phyloP scores from a whole-genome alignment of 1,140 invertebrate genomes.

The Solenopsis invicta region DNA sequence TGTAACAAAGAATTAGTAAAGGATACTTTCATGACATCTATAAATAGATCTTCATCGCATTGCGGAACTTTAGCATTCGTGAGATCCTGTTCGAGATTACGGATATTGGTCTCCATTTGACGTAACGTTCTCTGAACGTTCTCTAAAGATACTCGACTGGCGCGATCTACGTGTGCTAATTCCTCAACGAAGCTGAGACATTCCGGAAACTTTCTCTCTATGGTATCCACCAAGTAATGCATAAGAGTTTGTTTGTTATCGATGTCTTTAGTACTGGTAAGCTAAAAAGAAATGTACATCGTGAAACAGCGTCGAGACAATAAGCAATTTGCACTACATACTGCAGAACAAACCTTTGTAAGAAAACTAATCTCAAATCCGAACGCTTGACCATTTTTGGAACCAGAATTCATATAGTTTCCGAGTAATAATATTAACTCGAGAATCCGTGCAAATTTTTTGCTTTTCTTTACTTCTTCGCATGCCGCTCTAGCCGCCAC shows the following conservation, averaged over 20 bases:
- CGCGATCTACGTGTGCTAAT: conserved; percentile 94
- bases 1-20: conserved; percentile 77
- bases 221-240: conserved; percentile 96
- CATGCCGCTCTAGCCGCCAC: conserved; percentile 98
- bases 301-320: not conserved
- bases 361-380: conserved; percentile 99
- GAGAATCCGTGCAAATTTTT: conserved; percentile 96
- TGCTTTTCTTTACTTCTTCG: conserved; percentile 96
- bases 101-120: conserved; percentile 95
- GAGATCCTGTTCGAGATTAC: conserved; percentile 95
- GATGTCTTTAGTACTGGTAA: conserved; percentile 97
- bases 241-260: conserved; percentile 97
- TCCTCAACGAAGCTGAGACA: conserved; percentile 95
- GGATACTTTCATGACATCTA: conserved; percentile 94
- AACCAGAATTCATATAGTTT: conserved; percentile 98
- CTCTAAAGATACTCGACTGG: conserved; percentile 94
- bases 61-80: conserved; percentile 93
- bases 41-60: conserved; percentile 93
- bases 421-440: conserved; percentile 96
- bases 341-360: conserved; percentile 91
- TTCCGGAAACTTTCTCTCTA: conserved; percentile 96
- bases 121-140: conserved; percentile 94
- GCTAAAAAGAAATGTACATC: conserved; percentile 84
- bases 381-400: conserved; percentile 96
- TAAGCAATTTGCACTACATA: conserved; percentile 8